These are phyloP conservation scores for Xanthia icteritia DNA, from an alignment of 2,888 invertebrate species.

Conservation along the genomic window DNA sequence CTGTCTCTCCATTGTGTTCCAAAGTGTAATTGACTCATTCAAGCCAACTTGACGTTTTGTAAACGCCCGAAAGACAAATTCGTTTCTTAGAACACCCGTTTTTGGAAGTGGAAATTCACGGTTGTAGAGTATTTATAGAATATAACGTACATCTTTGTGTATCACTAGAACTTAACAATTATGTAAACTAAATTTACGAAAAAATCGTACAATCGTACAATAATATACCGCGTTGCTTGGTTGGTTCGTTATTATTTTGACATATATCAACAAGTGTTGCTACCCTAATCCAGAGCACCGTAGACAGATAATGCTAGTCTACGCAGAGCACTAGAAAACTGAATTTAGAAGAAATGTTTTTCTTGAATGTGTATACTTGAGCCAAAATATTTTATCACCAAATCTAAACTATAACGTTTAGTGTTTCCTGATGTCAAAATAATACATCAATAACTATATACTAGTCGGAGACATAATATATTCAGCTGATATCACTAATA, in stretches of 20 bases:
- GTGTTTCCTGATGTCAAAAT: neutral
- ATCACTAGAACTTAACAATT: slow-evolving; percentile 29
- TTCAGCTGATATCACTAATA: neutral
- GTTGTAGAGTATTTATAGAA: slow-evolving; percentile 40
- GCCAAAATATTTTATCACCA: neutral
- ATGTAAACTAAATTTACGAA: slow-evolving; percentile 29
- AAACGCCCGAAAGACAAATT: slow-evolving; percentile 60
- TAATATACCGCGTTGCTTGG: slow-evolving; percentile 43
- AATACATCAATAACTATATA: too few species aligned
- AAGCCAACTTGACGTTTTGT: slow-evolving; percentile 66
- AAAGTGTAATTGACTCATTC: slow-evolving; percentile 74
- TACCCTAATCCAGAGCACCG: neutral
- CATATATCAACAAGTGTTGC: slow-evolving; percentile 45
- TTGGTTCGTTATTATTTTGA: slow-evolving; percentile 64
- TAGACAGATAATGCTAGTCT: too few species aligned
- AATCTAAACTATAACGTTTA: neutral
- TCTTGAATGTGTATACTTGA: neutral
- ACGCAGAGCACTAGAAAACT: too few species aligned
- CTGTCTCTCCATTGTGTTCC: slow-evolving; percentile 80
- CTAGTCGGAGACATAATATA: neutral
- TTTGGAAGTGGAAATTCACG: slow-evolving; percentile 44
- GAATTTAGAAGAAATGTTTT: neutral
- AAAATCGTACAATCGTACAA: slow-evolving; percentile 19
- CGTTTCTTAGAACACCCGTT: slow-evolving; percentile 45
- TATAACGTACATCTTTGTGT: slow-evolving; percentile 52